Percentiles rank a stretch among this genome's conserved stretches.
These are phyloP conservation scores for Drosophila nr. perissopoda DNA, from an alignment of 2,888 invertebrate species.

Conservation along the genomic window DNA sequence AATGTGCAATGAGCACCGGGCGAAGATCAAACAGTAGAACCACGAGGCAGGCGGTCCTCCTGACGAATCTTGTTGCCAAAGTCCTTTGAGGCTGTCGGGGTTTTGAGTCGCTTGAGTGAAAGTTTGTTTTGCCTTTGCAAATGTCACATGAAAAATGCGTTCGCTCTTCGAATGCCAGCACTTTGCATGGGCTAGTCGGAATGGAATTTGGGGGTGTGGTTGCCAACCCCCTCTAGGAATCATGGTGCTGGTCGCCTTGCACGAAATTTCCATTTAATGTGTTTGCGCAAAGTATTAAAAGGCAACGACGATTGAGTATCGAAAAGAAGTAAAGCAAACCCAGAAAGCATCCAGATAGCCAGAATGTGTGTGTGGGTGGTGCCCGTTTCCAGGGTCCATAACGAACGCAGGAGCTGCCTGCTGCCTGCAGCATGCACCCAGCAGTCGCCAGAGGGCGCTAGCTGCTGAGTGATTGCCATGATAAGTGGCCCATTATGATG, in stretches of 20 bases:
- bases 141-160: slow-evolving; percentile 81
- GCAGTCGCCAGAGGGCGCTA: slow-evolving; percentile 62
- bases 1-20: slow-evolving; percentile 66
- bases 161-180: slow-evolving; percentile 72
- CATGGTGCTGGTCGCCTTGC: slow-evolving; percentile 55
- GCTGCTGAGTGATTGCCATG: slow-evolving; percentile 79
- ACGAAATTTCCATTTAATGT: slow-evolving; percentile 79
- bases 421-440: slow-evolving; percentile 55
- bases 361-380: slow-evolving; percentile 2
- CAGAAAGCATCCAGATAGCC: slow-evolving; percentile 35
- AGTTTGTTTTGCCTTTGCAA: slow-evolving; percentile 76
- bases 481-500: slow-evolving; percentile 82
- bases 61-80: slow-evolving; percentile 30
- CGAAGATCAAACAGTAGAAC: slow-evolving; percentile 71
- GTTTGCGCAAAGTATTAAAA: slow-evolving; percentile 77
- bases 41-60: slow-evolving; percentile 28
- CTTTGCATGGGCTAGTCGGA: slow-evolving; percentile 61
- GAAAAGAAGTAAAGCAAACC: slow-evolving; percentile 76
- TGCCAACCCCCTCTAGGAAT: slow-evolving; percentile 9
- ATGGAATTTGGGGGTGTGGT: background rate
- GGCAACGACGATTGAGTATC: slow-evolving; percentile 81
- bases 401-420: slow-evolving; percentile 26
- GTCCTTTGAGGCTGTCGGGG: slow-evolving; percentile 48
- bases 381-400: slow-evolving; percentile 32
- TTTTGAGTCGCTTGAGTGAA: slow-evolving; percentile 51